These are phyloP conservation scores for Coptodon bakossiorum DNA, from an alignment of 2,113 vertebrate genomes.

Conservation along the genomic window DNA sequence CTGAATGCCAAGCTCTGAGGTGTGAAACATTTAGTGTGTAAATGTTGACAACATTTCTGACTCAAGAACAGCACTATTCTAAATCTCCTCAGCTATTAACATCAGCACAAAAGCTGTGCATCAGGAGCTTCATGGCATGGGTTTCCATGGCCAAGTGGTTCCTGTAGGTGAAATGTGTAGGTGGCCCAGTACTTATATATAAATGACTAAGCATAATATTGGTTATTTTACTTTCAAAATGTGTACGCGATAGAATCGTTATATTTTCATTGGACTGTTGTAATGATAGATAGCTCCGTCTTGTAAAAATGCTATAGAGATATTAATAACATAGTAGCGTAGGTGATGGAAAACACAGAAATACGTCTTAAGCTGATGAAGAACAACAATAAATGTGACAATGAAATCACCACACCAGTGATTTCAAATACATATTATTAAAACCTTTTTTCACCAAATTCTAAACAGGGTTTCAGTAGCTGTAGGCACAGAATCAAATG, in stretches of 20 bases:
- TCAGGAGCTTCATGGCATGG: background rate
- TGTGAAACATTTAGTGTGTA: background rate
- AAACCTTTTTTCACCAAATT: too few species aligned
- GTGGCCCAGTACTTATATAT: background rate
- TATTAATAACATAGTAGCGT: background rate
- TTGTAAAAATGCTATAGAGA: background rate
- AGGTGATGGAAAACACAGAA: background rate
- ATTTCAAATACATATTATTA: too few species aligned
- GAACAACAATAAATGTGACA: too few species aligned
- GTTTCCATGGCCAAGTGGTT: background rate
- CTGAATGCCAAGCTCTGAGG: background rate
- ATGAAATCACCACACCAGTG: too few species aligned
- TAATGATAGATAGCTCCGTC: background rate
- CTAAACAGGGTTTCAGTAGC: too few species aligned
- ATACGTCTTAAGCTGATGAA: too few species aligned
- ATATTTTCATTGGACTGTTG: background rate
- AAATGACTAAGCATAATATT: background rate
- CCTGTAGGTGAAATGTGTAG: background rate
- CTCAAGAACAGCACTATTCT: background rate
- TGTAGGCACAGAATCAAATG: too few species aligned
- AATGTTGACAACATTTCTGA: background rate
- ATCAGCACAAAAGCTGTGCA: background rate
- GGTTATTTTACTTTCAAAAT: background rate
- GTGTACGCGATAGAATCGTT: background rate
- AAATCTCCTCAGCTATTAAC: background rate